These are phyloP conservation scores for Uria aalge DNA, from an alignment of 2,113 vertebrate species.

Conservation along the genomic window DNA sequence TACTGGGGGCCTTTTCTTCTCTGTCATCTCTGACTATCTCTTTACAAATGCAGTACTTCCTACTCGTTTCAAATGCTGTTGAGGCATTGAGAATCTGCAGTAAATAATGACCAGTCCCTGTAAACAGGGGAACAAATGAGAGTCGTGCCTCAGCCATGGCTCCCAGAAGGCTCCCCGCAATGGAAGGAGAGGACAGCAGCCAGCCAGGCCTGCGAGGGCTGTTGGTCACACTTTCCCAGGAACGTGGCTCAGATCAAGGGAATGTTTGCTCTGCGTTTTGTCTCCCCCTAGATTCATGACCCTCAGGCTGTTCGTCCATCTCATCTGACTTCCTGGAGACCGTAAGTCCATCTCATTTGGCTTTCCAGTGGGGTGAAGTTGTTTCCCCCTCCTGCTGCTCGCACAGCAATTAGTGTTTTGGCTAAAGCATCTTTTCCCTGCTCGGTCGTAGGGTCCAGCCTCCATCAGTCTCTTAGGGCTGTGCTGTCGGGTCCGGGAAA, in stretches of 20 bases:
- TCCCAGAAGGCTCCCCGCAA: neutral
- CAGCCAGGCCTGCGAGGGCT: neutral
- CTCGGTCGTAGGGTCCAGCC: neutral
- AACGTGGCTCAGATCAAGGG: neutral
- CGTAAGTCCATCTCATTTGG: neutral
- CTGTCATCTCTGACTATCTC: neutral
- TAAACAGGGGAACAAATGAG: neutral
- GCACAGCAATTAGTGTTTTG: neutral
- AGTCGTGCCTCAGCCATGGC: neutral
- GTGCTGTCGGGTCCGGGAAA: neutral
- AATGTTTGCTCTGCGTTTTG: neutral
- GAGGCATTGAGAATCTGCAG: neutral
- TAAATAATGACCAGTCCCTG: neutral
- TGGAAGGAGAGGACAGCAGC: neutral
- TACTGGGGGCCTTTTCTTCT: neutral
- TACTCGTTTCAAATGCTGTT: neutral
- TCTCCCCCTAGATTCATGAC: neutral
- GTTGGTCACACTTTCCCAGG: rapidly evolving
- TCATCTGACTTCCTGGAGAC: neutral
- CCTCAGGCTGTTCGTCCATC: neutral
- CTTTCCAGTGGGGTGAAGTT: neutral
- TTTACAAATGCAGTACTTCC: neutral
- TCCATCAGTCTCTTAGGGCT: neutral
- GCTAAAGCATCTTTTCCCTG: neutral
- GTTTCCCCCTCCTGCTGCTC: neutral